phyloP scores from a whole-genome alignment of 2,888 invertebrate genomes.

The Caenorhabditis doughertyi region DNA sequence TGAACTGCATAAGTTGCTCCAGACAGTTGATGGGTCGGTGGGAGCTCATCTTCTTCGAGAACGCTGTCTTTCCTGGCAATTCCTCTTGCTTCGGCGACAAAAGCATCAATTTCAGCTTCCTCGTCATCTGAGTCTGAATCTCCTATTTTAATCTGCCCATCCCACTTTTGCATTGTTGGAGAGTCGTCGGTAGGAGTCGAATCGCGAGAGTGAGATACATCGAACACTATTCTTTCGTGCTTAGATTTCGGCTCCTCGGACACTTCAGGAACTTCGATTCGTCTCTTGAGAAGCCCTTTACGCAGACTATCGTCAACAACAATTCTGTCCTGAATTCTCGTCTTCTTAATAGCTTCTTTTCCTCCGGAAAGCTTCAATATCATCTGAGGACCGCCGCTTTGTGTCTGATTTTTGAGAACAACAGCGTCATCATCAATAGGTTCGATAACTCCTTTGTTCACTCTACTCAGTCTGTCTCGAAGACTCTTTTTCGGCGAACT shows the following conservation, averaged over 20 bases:
- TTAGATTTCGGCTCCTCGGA: slow-evolving; percentile 50
- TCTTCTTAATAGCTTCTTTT: slow-evolving; percentile 57
- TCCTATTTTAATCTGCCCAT: slow-evolving; percentile 73
- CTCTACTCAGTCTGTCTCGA: slow-evolving; percentile 41
- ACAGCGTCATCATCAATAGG: slow-evolving; percentile 40
- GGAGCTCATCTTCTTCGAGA: slow-evolving; percentile 64
- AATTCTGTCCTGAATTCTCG: slow-evolving; percentile 53
- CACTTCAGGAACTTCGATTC: neutral
- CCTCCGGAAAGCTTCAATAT: slow-evolving; percentile 61
- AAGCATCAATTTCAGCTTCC: slow-evolving; percentile 78
- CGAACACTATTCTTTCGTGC: slow-evolving; percentile 60
- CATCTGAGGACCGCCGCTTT: slow-evolving; percentile 54
- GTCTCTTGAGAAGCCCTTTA: slow-evolving; percentile 44
- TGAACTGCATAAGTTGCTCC: slow-evolving; percentile 36
- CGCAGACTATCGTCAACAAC: slow-evolving; percentile 45
- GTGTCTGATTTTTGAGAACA: slow-evolving; percentile 35
- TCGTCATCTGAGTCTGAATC: slow-evolving; percentile 67
- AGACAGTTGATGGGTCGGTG: slow-evolving; percentile 70
- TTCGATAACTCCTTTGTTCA: neutral
- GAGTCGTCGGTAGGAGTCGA: slow-evolving; percentile 42
- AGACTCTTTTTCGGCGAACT: slow-evolving; percentile 40
- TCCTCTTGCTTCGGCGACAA: slow-evolving; percentile 70
- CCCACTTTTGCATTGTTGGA: slow-evolving; percentile 68
- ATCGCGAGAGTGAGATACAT: slow-evolving; percentile 23
- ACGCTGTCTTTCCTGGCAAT: slow-evolving; percentile 18